A percentile compares a stretch with the other conserved stretches of the same genome.
Evolutionary conservation across 2,113 vertebrate species (phyloP).

Genomic region (Tretioscincus oriximinensis): DNA sequence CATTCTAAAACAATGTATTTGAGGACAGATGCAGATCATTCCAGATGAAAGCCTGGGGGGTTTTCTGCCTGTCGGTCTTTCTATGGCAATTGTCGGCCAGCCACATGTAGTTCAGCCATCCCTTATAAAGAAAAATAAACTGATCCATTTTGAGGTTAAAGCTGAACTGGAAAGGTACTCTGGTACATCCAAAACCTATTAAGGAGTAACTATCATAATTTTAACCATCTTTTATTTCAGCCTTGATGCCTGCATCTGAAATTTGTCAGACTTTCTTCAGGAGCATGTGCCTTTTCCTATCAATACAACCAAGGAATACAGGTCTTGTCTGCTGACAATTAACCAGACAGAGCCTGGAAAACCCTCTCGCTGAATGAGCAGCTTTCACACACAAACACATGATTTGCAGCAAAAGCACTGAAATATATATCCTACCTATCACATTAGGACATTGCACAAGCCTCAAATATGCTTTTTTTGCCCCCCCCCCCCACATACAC

Average conservation of each 20-base stretch:
- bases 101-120: background rate
- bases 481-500: constrained; percentile 14
- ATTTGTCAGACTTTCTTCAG: constrained; percentile 73
- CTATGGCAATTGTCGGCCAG: background rate
- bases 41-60: constrained; percentile 38
- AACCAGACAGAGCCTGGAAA: constrained; percentile 61
- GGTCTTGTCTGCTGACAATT: constrained; percentile 67
- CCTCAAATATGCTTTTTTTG: constrained; percentile 41
- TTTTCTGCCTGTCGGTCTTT: no score
- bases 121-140: background rate
- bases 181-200: constrained; percentile 33
- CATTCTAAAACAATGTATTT: background rate
- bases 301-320: constrained; percentile 57
- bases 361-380: background rate
- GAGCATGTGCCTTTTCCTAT: constrained; percentile 71
- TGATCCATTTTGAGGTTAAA: constrained; percentile 42
- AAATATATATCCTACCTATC: constrained; percentile 55
- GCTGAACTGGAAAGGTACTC: constrained; percentile 32
- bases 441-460: constrained; percentile 46
- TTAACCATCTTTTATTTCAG: constrained; percentile 61
- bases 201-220: constrained; percentile 57
- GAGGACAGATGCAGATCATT: background rate
- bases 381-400: constrained; percentile 42
- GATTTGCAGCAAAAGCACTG: constrained; percentile 65
- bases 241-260: constrained; percentile 58